Evolutionary conservation across 2,888 invertebrate species (phyloP).

Genomic region (Fragum whitleyi): DNA sequence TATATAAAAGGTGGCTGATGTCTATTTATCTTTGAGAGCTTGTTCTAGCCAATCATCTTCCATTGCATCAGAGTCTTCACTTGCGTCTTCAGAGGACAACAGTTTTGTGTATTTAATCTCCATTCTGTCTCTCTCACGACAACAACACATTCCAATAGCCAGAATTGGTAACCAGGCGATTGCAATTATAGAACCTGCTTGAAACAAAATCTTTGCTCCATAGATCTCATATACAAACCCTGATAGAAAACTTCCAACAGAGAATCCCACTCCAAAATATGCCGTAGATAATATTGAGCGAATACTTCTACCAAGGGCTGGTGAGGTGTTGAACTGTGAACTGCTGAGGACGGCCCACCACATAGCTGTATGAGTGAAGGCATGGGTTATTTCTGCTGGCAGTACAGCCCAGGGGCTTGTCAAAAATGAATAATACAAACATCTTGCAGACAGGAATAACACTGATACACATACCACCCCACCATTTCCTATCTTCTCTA

Average conservation of each 20-base stretch:
- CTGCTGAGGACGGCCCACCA: slow-evolving; percentile 81
- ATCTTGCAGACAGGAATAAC: slow-evolving; percentile 70
- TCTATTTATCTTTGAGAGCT: slow-evolving; percentile 75
- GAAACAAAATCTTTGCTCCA: slow-evolving; percentile 75
- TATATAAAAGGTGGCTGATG: not conserved
- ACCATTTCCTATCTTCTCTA: slow-evolving; percentile 76
- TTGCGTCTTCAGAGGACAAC: slow-evolving; percentile 75
- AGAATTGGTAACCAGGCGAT: slow-evolving; percentile 76
- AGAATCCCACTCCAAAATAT: slow-evolving; percentile 81
- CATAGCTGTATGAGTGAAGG: slow-evolving; percentile 79
- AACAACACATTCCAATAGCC: slow-evolving; percentile 70
- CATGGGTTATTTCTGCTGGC: slow-evolving; percentile 77
- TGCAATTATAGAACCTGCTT: slow-evolving; percentile 73
- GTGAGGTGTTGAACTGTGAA: slow-evolving; percentile 76
- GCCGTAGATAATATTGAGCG: slow-evolving; percentile 78
- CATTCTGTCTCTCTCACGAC: slow-evolving; percentile 72
- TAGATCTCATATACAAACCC: slow-evolving; percentile 78
- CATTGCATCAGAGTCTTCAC: slow-evolving; percentile 65
- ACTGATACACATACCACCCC: slow-evolving; percentile 76
- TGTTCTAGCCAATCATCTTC: slow-evolving; percentile 82
- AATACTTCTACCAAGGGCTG: slow-evolving; percentile 79
- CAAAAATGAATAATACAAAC: slow-evolving; percentile 80
- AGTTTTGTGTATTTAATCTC: slow-evolving; percentile 77
- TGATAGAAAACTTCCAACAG: slow-evolving; percentile 77
- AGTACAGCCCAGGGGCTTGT: slow-evolving; percentile 80